Conservation (phyloP, 2,113 vertebrate genomes). For the Pelusios castaneus region DNA sequence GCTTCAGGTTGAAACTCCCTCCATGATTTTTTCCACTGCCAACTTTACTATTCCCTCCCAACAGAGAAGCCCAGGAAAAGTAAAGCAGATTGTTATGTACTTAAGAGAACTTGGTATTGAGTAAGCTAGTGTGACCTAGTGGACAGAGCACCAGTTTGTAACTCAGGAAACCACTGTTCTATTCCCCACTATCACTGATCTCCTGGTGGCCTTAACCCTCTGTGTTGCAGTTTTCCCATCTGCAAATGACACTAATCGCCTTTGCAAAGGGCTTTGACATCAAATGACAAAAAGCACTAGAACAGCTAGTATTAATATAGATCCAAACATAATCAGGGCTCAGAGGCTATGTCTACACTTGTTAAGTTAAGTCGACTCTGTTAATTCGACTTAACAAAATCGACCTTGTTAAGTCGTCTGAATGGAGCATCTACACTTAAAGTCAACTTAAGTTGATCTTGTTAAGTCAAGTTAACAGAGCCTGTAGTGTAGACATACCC, state of each 20-base stretch:
- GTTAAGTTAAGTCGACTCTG: no score
- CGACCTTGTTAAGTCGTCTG: no score
- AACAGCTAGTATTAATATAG: background rate
- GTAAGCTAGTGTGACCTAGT: background rate
- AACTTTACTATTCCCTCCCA: background rate
- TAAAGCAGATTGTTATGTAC: background rate
- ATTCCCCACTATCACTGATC: background rate
- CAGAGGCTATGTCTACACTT: no score
- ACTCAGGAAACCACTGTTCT: background rate
- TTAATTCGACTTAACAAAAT: no score
- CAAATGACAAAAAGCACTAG: background rate
- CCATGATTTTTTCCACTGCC: background rate
- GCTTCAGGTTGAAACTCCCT: background rate
- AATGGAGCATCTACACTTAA: no score
- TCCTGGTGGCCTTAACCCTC: background rate
- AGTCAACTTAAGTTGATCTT: no score
- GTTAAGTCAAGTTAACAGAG: no score
- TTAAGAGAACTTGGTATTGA: background rate
- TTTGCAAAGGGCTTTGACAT: background rate
- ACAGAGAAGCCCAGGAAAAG: fast-evolving
- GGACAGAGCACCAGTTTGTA: background rate
- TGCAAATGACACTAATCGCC: background rate
- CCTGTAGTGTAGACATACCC: no score
- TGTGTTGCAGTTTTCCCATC: background rate
- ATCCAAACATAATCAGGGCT: background rate